Evolutionary conservation across 2,797 vertebrate genomes (phyloP).

Genomic region (Taenioides sp.): DNA sequence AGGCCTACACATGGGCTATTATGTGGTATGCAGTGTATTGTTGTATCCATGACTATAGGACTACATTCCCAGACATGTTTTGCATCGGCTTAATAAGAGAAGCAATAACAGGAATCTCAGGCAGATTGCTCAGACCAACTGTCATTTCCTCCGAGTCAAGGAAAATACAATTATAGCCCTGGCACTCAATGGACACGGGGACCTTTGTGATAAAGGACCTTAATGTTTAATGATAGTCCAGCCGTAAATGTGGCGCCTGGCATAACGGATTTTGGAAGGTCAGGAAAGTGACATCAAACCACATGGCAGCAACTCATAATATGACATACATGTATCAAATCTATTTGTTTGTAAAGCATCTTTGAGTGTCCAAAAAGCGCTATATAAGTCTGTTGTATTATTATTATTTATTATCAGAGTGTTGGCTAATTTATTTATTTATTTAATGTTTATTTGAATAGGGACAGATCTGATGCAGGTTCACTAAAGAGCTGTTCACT

Average conservation of each 20-base stretch:
- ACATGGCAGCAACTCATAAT: background rate
- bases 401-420: too few relatives aligned
- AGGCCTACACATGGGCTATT: background rate
- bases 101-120: conserved; percentile 71
- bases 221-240: conserved; percentile 9
- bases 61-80: conserved; percentile 52
- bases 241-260: background rate
- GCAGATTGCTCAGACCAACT: conserved; percentile 60
- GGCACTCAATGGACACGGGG: background rate
- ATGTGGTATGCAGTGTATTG: background rate
- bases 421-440: too few relatives aligned
- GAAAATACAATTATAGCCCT: conserved; percentile 44
- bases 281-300: background rate
- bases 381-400: too few relatives aligned
- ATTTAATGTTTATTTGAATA: too few relatives aligned
- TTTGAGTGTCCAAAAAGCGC: too few relatives aligned
- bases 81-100: conserved; percentile 50
- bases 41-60: conserved; percentile 46
- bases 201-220: background rate
- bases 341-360: too few relatives aligned
- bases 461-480: too few relatives aligned
- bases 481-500: too few relatives aligned
- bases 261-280: background rate
- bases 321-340: too few relatives aligned
- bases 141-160: conserved; percentile 62